A percentile compares a stretch with the other conserved stretches of the same genome.
Evolutionary conservation across 1,140 invertebrate species (phyloP).

Genomic region (Lutraria rhynchaena): DNA sequence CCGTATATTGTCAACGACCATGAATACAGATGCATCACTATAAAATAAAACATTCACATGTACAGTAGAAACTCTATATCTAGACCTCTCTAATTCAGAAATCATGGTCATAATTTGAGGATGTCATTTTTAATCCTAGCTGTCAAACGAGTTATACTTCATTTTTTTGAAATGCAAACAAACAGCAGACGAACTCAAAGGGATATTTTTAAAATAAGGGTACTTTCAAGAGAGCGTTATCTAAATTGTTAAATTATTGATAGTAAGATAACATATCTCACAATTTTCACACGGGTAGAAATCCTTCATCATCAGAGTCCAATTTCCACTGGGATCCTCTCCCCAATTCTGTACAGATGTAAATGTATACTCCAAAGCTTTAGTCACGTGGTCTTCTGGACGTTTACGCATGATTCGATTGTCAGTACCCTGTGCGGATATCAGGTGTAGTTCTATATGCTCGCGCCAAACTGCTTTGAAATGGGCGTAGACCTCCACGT

Average conservation of each 20-base stretch:
- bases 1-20: slow-evolving; percentile 7
- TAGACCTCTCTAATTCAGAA: too few species aligned
- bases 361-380: not conserved
- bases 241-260: too few species aligned
- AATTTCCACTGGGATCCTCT: slow-evolving; percentile 9
- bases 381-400: not conserved
- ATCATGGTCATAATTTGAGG: too few species aligned
- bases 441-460: not conserved
- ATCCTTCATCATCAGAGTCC: slow-evolving; percentile 6
- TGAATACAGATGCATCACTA: not conserved
- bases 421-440: slow-evolving; percentile 3
- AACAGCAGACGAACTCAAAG: too few species aligned
- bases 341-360: slow-evolving; percentile 13
- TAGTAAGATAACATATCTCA: too few species aligned
- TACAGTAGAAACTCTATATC: too few species aligned
- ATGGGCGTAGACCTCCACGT: slow-evolving; percentile 7
- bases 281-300: not conserved
- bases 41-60: too few species aligned
- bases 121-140: too few species aligned
- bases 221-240: too few species aligned
- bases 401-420: not conserved
- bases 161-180: too few species aligned
- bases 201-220: too few species aligned
- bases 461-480: slow-evolving; percentile 1
- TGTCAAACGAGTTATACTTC: too few species aligned